These are phyloP conservation scores for Amphibalanus amphitrite DNA, from an alignment of 1,140 invertebrate genomes.

Conservation along the genomic window DNA sequence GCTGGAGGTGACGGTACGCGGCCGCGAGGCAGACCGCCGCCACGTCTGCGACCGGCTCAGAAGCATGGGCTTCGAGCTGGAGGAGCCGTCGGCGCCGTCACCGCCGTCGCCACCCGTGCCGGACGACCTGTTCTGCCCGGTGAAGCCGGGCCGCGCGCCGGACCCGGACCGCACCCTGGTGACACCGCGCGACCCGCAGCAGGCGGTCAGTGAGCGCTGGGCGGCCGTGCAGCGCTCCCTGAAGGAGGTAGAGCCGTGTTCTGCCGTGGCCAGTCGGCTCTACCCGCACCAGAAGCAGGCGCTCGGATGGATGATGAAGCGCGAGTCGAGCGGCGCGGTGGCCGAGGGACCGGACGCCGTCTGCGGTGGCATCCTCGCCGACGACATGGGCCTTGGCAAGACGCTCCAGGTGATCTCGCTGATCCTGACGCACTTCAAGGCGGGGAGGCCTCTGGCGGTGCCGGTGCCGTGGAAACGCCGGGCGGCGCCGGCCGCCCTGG, in stretches of 20 bases:
- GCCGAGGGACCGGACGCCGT: not conserved
- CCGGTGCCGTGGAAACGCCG: not conserved
- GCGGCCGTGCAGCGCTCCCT: not conserved
- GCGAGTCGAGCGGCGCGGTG: slow-evolving; percentile 37
- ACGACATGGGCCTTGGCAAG: slow-evolving; percentile 13
- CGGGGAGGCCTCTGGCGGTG: not conserved
- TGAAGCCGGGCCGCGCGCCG: too few species aligned
- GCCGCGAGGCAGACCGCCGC: not conserved
- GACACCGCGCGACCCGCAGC: not conserved
- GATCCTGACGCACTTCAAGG: not conserved
- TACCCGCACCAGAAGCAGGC: slow-evolving; percentile 63
- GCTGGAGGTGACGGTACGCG: not conserved
- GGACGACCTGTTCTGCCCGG: too few species aligned
- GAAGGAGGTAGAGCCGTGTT: not conserved
- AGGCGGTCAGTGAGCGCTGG: not conserved
- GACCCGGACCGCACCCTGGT: not conserved
- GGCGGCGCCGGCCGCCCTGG: too few species aligned
- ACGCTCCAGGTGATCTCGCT: not conserved
- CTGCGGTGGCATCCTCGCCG: slow-evolving; percentile 10
- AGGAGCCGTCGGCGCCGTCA: not conserved
- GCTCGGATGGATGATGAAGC: slow-evolving; percentile 71
- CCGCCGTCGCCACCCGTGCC: too few species aligned
- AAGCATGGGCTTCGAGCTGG: not conserved
- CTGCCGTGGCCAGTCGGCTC: not conserved
- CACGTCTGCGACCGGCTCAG: not conserved